Conservation (phyloP, 2,797 vertebrate species). For the Oreonectes daqikongensis region DNA sequence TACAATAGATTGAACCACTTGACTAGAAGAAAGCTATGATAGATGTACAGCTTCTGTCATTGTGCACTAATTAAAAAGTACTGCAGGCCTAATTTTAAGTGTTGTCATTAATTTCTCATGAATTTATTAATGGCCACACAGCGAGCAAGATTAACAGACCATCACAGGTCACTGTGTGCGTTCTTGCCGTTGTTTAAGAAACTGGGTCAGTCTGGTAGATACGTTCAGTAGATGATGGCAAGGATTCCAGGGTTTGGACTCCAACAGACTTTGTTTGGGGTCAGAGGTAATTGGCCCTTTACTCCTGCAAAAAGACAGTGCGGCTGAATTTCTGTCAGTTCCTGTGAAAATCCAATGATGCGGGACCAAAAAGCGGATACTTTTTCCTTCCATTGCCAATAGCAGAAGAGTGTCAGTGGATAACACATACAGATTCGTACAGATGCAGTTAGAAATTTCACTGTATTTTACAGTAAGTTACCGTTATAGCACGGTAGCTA, state of each 20-base stretch:
- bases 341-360: conserved; percentile 32
- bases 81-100: conserved; percentile 62
- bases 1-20: conserved; percentile 40
- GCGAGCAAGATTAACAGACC: neutral
- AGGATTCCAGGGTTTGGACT: conserved; percentile 40
- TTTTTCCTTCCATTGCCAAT: neutral
- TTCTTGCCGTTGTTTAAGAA: conserved; percentile 39
- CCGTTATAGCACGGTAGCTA: no score
- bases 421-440: neutral
- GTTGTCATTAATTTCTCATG: conserved; percentile 62
- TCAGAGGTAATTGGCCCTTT: conserved; percentile 45
- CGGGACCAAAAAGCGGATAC: neutral
- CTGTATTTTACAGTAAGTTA: no score
- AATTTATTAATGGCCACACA: conserved; percentile 60
- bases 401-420: neutral
- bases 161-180: conserved; percentile 12
- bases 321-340: conserved; percentile 39
- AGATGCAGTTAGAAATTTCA: conserved; percentile 2
- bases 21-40: conserved; percentile 51
- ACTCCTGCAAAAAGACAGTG: conserved; percentile 31
- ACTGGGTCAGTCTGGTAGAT: conserved; percentile 55
- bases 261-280: conserved; percentile 41
- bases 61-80: conserved; percentile 64
- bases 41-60: conserved; percentile 59
- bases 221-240: conserved; percentile 44